Evolutionary conservation across 2,888 invertebrate genomes (phyloP), one percentile per base, ranked within the genome.

Genomic region (Byasa hedistus): DNA sequence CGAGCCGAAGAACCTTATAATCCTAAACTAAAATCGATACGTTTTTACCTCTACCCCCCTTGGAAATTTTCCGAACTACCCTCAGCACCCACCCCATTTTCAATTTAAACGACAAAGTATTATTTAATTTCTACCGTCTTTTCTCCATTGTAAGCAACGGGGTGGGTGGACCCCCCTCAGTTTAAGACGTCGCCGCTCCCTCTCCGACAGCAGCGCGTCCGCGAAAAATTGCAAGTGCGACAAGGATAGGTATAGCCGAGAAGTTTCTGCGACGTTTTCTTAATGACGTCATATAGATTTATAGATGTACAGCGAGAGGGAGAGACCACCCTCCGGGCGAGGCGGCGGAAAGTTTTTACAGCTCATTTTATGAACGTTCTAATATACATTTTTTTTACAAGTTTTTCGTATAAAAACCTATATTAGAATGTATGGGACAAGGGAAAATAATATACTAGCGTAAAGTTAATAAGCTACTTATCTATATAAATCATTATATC

Each of bases 71-170:
- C 84, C 83, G 79, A 87, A 86, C 83, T 81, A 81, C 80, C 80
- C 79, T 73, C 72, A 32, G 48, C 71, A 70, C 71, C 76, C 70
- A 73, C 76, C 82, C 85, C 85, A 79, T 77, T 84, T 86, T 86
- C 87, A 87, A 89, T 89, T 87, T 84, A 85, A 88, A 89, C 89
- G 91, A 91, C 91, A 90, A 91, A 91, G 91, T 91, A 91, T 90
- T 91, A 89, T 91, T 91, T 90, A 90, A 91, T 91, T 90, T 89
- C 85, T 81, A 76, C 76, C 88, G 89, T 89, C 89, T 90, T 90
- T 91, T 90, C 89, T 82, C 88, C 83, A 87, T 91, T 91, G 91
- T 91, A 86, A 87, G 86, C 86, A 80, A 84, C 72, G 84, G 83
- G 82, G 75, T 75, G 79, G 78, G 72, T 67, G 76, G 72, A 72